Percentiles rank a stretch among this genome's conserved stretches.
Evolutionary conservation across 1,140 invertebrate genomes (phyloP).

Genomic region (Aphis gossypii): DNA sequence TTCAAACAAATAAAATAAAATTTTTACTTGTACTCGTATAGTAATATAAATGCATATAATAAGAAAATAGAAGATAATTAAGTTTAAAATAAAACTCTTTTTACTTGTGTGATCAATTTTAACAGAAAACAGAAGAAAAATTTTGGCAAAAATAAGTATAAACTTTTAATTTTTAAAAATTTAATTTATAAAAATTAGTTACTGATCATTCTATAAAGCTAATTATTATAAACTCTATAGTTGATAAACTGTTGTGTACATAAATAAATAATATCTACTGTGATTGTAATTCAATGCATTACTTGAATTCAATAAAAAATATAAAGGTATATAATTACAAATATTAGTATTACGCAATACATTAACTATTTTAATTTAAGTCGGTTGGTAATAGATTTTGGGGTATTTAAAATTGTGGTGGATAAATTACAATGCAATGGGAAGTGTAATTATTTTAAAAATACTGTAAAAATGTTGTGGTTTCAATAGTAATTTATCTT

Average conservation of each 20-base stretch:
- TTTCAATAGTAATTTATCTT: background rate
- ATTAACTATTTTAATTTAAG: background rate
- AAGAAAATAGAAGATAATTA: background rate
- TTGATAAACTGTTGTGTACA: background rate
- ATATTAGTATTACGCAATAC: background rate
- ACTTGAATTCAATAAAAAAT: background rate
- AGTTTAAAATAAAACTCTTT: background rate
- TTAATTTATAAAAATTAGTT: background rate
- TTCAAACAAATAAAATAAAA: background rate
- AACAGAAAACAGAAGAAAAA: background rate
- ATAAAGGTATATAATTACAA: background rate
- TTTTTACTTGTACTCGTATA: background rate
- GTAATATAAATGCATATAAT: background rate
- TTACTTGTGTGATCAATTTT: background rate
- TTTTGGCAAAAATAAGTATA: background rate
- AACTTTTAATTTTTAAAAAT: background rate
- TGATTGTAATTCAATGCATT: background rate
- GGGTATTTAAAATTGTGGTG: background rate
- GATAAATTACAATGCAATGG: background rate
- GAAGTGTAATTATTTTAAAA: background rate
- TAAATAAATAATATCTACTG: background rate
- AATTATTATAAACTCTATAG: background rate
- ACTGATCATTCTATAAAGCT: background rate
- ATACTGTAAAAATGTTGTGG: background rate
- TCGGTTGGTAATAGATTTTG: background rate